Evolutionary conservation across 2,888 invertebrate genomes (phyloP).

Genomic region (Keiferia lycopersicella): DNA sequence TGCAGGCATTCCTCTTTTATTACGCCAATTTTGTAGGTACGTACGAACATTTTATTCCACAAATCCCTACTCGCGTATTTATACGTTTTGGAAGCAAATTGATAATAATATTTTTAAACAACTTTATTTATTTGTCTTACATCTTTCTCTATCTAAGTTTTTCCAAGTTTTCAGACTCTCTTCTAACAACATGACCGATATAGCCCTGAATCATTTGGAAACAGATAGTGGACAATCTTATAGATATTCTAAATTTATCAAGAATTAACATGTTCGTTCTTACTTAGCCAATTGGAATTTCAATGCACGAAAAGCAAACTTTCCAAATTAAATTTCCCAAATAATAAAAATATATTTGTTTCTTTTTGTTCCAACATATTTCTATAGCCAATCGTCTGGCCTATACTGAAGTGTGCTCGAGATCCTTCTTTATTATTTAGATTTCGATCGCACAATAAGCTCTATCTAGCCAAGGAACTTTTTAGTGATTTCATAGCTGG

Average conservation of each 20-base stretch:
- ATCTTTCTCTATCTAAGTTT: too few species aligned
- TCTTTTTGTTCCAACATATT: not conserved
- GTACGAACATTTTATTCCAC: conserved; percentile 38
- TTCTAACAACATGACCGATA: too few species aligned
- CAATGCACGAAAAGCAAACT: too few species aligned
- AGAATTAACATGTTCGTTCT: not conserved
- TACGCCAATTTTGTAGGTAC: conserved; percentile 74
- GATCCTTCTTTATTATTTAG: conserved; percentile 79
- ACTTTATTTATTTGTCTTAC: too few species aligned
- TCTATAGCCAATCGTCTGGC: conserved; percentile 37
- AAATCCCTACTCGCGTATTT: not conserved
- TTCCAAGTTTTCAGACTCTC: too few species aligned
- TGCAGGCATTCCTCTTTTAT: conserved; percentile 80
- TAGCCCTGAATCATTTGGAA: too few species aligned
- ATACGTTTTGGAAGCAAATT: not conserved
- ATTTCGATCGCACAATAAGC: conserved; percentile 60
- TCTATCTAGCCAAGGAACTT: not conserved
- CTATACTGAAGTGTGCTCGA: conserved; percentile 67
- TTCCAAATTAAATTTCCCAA: too few species aligned
- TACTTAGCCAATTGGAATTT: too few species aligned
- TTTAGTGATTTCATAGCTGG: conserved; percentile 2
- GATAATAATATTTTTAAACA: too few species aligned
- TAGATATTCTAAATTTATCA: too few species aligned
- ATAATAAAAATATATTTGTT: not conserved
- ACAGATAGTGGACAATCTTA: too few species aligned